Evolutionary conservation across 1,140 invertebrate species (phyloP), one percentile per base, ranked within the genome.

Genomic region (Aphaenogaster ashmeadi): DNA sequence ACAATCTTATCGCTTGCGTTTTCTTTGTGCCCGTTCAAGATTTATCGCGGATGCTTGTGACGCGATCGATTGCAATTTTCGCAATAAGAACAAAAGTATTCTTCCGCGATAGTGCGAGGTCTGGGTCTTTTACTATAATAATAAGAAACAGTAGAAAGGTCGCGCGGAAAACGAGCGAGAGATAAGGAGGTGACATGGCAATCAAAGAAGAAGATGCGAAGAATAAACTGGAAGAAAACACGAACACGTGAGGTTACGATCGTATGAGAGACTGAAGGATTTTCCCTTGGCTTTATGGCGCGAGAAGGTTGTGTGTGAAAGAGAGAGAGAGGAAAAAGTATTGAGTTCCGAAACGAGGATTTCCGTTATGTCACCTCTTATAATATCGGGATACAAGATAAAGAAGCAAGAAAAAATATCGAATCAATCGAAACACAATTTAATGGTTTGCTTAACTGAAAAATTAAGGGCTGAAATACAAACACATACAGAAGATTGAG

Each of bases 201-300:
- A 89, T 89, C 60, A 74, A 56, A 67, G 44, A 52, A 75, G 36
- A 56, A 27, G 36, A 85, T 56, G 79, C 38, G 33, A 47, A 88
- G 69, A 89, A 89, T 89, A 88, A 89, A 88, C 79, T 78, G 79
- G 54, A 58, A 89, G 81, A 78, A 56, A 71, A 47, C 50, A 41
- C 11, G 21, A 62, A 38, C 33, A 74, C 27, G 33, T 50, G 69
- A 33, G 8, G 33, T 83, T 74, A 47, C 44, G 47, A 47, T 56
- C 69, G 38, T 83, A 56, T 72, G 77, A 69, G 27, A 58, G 27
- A 60, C 67, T 72, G 67, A 38, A 81, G 41, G 62, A 87, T 56
- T 89, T 77, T 72, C 71, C 11, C 50, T 50, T 60, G 33, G 50
- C n/a, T 85, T 77, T 50, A 44, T 62, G 13, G 50, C 50, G n/a